phyloP scores from a whole-genome alignment of 2,888 invertebrate genomes.

The Hyposoter didymator region DNA sequence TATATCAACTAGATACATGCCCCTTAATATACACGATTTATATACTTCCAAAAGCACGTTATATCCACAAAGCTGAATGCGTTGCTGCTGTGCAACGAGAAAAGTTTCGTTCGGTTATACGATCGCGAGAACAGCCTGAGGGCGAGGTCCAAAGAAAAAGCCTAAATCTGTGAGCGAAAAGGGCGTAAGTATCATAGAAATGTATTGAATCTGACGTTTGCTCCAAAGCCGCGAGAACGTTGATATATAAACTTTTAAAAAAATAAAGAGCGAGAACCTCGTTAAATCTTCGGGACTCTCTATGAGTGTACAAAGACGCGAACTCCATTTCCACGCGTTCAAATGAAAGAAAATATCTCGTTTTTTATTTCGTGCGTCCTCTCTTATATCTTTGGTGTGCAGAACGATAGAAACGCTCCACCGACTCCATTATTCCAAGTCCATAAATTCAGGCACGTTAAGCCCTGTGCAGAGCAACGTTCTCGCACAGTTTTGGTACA shows the following conservation, averaged over 20 bases:
- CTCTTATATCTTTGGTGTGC: background rate
- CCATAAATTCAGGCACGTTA: conserved; percentile 41
- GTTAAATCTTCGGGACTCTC: conserved; percentile 48
- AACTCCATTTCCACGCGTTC: conserved; percentile 11
- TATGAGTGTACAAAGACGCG: conserved; percentile 25
- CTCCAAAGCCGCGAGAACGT: background rate
- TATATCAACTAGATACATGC: too few species aligned
- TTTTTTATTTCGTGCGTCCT: conserved; percentile 15
- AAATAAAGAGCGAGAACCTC: conserved; percentile 34
- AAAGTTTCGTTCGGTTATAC: conserved; percentile 40
- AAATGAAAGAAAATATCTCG: conserved; percentile 49
- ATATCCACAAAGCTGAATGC: background rate
- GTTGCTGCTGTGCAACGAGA: conserved; percentile 6
- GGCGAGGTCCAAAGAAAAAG: background rate
- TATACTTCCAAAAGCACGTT: too few species aligned
- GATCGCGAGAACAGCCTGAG: conserved; percentile 22
- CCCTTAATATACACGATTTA: too few species aligned
- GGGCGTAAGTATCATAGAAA: background rate
- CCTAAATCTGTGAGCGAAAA: background rate
- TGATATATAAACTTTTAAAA: background rate
- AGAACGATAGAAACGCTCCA: conserved; percentile 15
- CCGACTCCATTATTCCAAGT: conserved; percentile 44
- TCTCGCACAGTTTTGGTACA: background rate
- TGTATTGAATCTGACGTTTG: background rate
- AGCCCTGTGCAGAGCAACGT: background rate